Conservation (phyloP, 2,797 vertebrate genomes). For the Cynodonichthys magdalenae region DNA sequence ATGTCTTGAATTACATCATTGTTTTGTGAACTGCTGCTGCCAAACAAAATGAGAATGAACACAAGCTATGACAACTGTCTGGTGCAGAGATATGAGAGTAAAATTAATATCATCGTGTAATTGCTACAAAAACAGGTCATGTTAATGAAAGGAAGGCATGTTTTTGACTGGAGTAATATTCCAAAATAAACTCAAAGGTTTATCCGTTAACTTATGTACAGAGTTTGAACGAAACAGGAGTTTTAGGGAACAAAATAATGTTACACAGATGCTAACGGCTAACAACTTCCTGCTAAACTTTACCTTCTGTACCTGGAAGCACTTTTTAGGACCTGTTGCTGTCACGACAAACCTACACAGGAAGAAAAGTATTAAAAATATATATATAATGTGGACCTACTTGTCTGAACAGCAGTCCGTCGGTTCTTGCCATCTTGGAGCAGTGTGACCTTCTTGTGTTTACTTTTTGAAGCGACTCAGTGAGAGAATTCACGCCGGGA, state of each 20-base stretch:
- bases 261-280: constrained; percentile 22
- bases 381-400: constrained; percentile 41
- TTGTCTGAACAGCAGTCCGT: constrained; percentile 76
- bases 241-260: neutral
- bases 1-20: no score
- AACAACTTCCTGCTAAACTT: constrained; percentile 4
- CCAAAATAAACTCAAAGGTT: no score
- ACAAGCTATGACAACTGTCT: no score
- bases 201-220: no score
- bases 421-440: constrained; percentile 44
- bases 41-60: no score
- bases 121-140: neutral
- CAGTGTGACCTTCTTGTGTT: constrained; percentile 30
- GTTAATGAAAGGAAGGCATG: rapidly evolving
- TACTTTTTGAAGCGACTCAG: constrained; percentile 11
- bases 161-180: neutral
- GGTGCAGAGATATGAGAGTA: no score
- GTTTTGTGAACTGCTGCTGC: no score
- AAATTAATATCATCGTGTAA: no score
- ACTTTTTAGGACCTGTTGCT: neutral
- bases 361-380: neutral
- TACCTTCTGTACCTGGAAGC: neutral
- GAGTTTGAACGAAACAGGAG: no score
- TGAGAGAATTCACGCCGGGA: neutral
- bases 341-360: neutral